Evolutionary conservation across 2,888 invertebrate genomes (phyloP), one percentile per base, ranked within the genome.

Genomic region (Phortica magna): DNA sequence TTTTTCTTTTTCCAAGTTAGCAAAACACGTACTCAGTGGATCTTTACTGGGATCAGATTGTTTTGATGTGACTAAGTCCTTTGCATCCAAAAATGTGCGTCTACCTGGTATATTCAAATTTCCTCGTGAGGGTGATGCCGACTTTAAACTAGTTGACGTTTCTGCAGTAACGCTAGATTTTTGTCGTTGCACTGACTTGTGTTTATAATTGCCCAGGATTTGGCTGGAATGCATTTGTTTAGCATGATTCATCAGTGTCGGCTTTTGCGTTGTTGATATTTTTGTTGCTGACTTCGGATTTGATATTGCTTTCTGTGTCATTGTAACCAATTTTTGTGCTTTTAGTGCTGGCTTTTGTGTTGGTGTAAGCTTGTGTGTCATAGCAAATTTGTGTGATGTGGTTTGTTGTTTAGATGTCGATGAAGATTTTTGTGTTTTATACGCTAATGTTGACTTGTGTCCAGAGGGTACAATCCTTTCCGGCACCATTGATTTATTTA

Each of bases 41-140:
- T 88, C 88, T 19, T 79, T 57, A 74, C 80, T 82, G 7, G 86
- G 86, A 3, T 88, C 85, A 43, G 71, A 39, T 78, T 79, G 1
- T 74, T 39, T 41, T 77, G 77, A 12, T 72, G 77, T 0, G 79
- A 41, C 22, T 79, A 76, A 5, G 81, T 68, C 43, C 84, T 87
- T n/a, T 73, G 73, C 7, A 82, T 76, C 74, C 81, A 83, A 39
- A 86, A 74, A 41, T 82, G 78, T 9, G 84, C 83, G 7, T 82
- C 77, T 10, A 17, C 12, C 53, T 22, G 14, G 19, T n/a, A 10
- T 67, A 7, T 7, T 85, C 14, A 78, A 79, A 9, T 31, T 31
- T 1, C 31, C 31, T 31, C 31, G 31, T 31, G 5, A 4, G 31
- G 31, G 31, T 31, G 31, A 75, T 80, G 17, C 68, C 70, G 14